Evolutionary conservation across 2,113 vertebrate species (phyloP), one percentile per base, ranked within the genome.

Genomic region (Micronycteris hirsuta): DNA sequence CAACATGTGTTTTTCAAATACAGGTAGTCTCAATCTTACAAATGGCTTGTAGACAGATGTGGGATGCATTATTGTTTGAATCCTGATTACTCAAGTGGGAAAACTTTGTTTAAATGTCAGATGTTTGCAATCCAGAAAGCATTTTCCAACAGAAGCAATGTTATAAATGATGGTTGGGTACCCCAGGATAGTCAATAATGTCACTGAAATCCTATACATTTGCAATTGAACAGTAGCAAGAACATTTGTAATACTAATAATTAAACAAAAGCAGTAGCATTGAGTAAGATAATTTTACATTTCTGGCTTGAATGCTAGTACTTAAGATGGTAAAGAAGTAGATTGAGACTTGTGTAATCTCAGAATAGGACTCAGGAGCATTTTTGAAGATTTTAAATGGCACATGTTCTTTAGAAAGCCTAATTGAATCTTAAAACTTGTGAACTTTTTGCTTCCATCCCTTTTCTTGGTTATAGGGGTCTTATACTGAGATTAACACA

Each of bases 21-120:
- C 26, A 93, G 12, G 38, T 41, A 87, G 45, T 88, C 19, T 5
- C 67, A 31, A 45, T 90, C 68, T 96, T 96, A 91, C 28, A 95
- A 81, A 84, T 78, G 26, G n/a, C 52, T 88, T 94, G 61, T 68
- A 89, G 73, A 81, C 89, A 96, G 67, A 93, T 96, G 77, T 88
- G 70, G 71, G 47, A 28, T 41, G 86, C 91, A 94, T 91, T 94
- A 94, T 86, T 81, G 15, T 82, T 94, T 94, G 93, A 95, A 94
- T 97, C 45, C 63, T 88, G 81, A 92, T 94, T 91, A 90, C 49
- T 91, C 88, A 77, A 52, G 28, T 90, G 65, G 91, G 94, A 84
- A 92, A 96, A 95, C 63, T 89, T 96, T 82, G 20, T 91, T 81
- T 84, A n/a, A 67, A 95, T 96, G 52, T 91, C 77, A 92, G 49